Evolutionary conservation across 2,113 vertebrate genomes (phyloP).

Genomic region (Gnathonemus longibarbis): DNA sequence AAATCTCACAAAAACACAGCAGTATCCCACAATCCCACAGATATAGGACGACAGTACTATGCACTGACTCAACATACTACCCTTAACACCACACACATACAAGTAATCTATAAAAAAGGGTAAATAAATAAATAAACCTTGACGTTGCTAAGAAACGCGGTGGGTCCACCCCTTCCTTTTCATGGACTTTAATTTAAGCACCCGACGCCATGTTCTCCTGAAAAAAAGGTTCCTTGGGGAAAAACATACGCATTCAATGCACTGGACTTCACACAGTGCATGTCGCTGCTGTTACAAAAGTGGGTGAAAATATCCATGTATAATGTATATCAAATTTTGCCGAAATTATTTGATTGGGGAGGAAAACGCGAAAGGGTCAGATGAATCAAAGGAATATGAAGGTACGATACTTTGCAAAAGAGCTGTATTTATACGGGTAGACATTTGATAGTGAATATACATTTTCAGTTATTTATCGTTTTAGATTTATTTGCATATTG

Average conservation of each 20-base stretch:
- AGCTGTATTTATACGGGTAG: background rate
- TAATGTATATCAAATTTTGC: conserved; percentile 57
- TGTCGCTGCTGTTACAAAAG: background rate
- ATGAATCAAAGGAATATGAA: conserved; percentile 29
- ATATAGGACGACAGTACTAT: background rate
- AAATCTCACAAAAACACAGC: background rate
- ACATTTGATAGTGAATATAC: background rate
- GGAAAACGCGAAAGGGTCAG: conserved; percentile 18
- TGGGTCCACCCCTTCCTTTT: background rate
- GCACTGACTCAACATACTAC: background rate
- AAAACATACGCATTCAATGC: background rate
- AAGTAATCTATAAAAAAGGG: background rate
- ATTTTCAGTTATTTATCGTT: background rate
- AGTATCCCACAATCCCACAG: background rate
- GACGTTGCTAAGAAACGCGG: background rate
- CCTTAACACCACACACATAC: background rate
- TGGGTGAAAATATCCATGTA: background rate
- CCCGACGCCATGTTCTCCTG: conserved; percentile 16
- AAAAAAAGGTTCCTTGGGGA: background rate
- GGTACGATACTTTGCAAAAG: background rate
- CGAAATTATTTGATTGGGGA: conserved; percentile 30
- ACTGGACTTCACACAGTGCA: background rate
- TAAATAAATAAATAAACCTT: background rate
- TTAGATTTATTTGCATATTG: background rate
- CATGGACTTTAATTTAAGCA: background rate